phyloP scores from a whole-genome alignment of 2,113 vertebrate species.

The Hemibagrus wyckioides region DNA sequence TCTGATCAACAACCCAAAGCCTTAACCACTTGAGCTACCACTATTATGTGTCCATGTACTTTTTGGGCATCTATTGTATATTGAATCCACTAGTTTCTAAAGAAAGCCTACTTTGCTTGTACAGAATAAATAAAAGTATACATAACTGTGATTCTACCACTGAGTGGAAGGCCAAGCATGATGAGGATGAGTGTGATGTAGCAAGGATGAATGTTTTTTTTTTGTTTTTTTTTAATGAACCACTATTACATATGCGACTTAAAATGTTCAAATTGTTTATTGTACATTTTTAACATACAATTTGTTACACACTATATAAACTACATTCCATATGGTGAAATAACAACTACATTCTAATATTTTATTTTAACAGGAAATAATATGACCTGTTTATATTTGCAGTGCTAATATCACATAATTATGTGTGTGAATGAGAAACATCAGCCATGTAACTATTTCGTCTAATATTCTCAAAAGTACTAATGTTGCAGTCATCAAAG shows the following conservation, averaged over 20 bases:
- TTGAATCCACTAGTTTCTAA: background rate
- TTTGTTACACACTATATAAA: background rate
- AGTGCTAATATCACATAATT: background rate
- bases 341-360: background rate
- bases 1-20: no score
- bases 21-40: no score
- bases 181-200: background rate
- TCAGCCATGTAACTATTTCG: background rate
- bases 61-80: background rate
- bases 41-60: background rate
- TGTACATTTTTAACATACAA: background rate
- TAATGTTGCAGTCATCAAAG: background rate
- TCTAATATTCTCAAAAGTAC: background rate
- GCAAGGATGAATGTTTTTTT: no score
- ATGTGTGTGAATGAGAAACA: background rate
- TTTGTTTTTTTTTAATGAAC: background rate
- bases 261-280: background rate
- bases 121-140: background rate
- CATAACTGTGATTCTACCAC: background rate
- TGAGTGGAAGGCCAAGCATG: background rate
- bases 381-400: background rate
- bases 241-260: background rate
- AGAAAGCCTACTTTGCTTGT: background rate
- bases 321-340: background rate
- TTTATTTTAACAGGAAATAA: background rate